A percentile compares a stretch with the other conserved stretches of the same genome.
These are phyloP conservation scores for Oryzias woworae DNA, from an alignment of 2,113 vertebrate genomes.

Conservation along the genomic window DNA sequence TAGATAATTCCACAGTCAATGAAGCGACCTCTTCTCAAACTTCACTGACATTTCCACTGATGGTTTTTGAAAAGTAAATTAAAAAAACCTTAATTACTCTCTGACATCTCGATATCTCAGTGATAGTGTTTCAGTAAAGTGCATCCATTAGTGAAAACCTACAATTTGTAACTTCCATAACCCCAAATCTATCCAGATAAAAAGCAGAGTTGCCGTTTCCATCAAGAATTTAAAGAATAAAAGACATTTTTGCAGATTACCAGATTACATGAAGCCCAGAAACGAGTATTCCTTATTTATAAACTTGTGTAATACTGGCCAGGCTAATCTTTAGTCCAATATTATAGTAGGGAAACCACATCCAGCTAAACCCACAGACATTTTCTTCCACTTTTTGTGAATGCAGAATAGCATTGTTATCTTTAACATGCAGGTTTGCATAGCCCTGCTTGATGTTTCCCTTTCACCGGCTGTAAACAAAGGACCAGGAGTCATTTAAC, in stretches of 20 bases:
- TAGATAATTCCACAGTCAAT: no score
- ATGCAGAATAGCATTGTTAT: slow-evolving; percentile 56
- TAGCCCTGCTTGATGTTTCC: slow-evolving; percentile 48
- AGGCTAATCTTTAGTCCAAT: slow-evolving; percentile 40
- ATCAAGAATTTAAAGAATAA: background rate
- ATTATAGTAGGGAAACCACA: slow-evolving; percentile 35
- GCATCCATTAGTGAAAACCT: no score
- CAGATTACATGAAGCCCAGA: slow-evolving; percentile 5
- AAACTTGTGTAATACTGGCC: slow-evolving; percentile 6
- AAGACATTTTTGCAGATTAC: background rate
- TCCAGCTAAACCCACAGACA: slow-evolving; percentile 33
- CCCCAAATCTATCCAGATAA: no score
- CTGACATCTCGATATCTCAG: no score
- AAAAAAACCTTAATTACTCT: no score
- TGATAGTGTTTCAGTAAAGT: no score
- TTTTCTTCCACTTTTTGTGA: slow-evolving; percentile 35
- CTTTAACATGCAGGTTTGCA: slow-evolving; percentile 54
- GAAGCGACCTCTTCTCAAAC: no score
- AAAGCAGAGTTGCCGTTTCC: no score
- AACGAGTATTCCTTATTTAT: slow-evolving; percentile 26
- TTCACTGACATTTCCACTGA: no score
- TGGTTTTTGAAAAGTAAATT: no score
- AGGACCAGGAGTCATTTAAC: slow-evolving; percentile 48
- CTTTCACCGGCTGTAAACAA: slow-evolving; percentile 55
- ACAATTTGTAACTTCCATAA: no score